Evolutionary conservation across 2,113 vertebrate genomes (phyloP), one percentile per base, ranked within the genome.

Genomic region (Albula goreensis): DNA sequence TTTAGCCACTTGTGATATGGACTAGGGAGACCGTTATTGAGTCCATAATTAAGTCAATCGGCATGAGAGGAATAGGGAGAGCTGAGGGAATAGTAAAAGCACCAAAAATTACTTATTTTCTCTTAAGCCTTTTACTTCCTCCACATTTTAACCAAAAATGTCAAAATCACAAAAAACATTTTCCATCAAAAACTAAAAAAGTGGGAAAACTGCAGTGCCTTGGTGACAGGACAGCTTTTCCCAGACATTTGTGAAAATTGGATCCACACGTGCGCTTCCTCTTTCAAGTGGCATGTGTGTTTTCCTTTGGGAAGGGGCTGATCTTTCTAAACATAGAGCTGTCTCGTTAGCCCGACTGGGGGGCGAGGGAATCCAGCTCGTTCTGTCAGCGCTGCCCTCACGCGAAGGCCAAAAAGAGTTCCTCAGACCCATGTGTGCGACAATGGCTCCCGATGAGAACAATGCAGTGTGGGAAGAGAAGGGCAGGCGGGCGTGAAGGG

Each of bases 311-410:
- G 49, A 31, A 53, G 53, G 70, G 70, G 25, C 41, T 15, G 3
- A 41, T 17, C n/a, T 41, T 74, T 56, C 79, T 17, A 52, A 17
- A 66, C 41, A 77, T 66, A 41, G 17, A 0, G 25, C n/a, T 7
- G n/a, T 53, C 12, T 57, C 19, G 57, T 48, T 2, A 48, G 53
- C 53, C 12, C 41, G 81, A 83, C 10, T 80, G 12, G 41, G 22
- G 17, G 22, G 17, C 41, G 31, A 70, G 12, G 70, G 60, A 13
- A 48, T 56, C 41, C 31, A 13, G 25, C 41, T 63, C 4, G 79
- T 81, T 50, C 78, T 63, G 53, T 50, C 85, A 66, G 81, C 41
- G 66, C n/a, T 83, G 85, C 86, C 86, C 78, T 77, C 86, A 81
- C 85, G 86, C 81, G 83, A 78, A 31, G 50, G 2, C 51, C 3